Percentiles rank a stretch among this genome's conserved stretches.
Conservation (phyloP, 2,113 vertebrate genomes). For the Lontra canadensis region DNA sequence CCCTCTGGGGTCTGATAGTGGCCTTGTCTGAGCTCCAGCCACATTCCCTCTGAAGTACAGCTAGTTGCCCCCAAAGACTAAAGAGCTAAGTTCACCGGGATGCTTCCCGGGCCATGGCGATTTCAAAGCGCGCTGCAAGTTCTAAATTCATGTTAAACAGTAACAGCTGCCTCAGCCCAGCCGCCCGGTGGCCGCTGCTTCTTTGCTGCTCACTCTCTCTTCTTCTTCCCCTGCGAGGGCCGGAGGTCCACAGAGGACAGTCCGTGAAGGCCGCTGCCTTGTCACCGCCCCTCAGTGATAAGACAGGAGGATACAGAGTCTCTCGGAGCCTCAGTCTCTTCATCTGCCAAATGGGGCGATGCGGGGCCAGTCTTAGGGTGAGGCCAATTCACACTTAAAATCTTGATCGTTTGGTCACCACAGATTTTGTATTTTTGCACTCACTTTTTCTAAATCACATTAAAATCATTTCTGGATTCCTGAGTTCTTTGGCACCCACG, state of each 20-base stretch:
- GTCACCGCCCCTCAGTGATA: rapidly evolving
- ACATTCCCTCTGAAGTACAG: conserved; percentile 70
- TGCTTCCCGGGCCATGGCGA: conserved; percentile 48
- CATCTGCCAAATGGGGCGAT: neutral
- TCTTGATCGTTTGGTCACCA: neutral
- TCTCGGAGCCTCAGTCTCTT: neutral
- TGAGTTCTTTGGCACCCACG: no score
- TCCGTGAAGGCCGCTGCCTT: neutral
- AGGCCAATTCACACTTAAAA: neutral
- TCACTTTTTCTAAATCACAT: neutral
- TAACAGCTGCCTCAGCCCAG: rapidly evolving
- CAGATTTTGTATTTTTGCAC: neutral
- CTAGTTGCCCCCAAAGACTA: conserved; percentile 58
- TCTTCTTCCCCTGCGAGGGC: neutral
- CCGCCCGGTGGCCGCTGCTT: rapidly evolving
- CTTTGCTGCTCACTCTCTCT: neutral
- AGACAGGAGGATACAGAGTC: no score
- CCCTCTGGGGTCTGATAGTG: conserved; percentile 59
- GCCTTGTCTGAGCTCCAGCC: conserved; percentile 52
- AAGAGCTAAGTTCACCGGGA: conserved; percentile 40
- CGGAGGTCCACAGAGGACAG: neutral
- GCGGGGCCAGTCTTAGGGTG: neutral
- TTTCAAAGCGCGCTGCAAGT: conserved; percentile 67
- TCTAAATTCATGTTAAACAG: conserved; percentile 45
- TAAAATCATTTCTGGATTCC: neutral